phyloP scores from a whole-genome alignment of 1,140 invertebrate genomes.

The Micrasema longulum region DNA sequence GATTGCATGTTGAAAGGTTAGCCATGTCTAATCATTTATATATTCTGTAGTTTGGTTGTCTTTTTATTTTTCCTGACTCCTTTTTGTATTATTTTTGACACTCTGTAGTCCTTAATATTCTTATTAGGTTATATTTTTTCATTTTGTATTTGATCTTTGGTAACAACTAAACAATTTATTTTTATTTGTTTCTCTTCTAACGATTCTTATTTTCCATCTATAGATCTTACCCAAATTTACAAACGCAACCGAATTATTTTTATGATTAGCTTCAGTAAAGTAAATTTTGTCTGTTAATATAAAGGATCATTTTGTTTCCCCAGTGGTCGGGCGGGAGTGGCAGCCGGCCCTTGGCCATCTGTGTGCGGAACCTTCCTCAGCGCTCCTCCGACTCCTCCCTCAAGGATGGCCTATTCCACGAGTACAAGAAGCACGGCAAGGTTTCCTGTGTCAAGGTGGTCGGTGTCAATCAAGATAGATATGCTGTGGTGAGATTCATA shows the following conservation, averaged over 20 bases:
- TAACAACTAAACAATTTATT: conserved; percentile 4
- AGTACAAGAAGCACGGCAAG: conserved; percentile 98
- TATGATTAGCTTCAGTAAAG: conserved; percentile 28
- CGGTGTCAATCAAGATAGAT: conserved; percentile 83
- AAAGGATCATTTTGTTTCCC: conserved; percentile 27
- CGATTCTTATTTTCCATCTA: conserved; percentile 4
- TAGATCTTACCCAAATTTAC: not conserved
- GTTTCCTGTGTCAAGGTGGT: conserved; percentile 94
- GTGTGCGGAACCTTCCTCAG: conserved; percentile 89
- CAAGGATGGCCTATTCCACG: conserved; percentile 97
- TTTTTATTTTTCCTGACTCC: not conserved
- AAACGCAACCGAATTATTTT: conserved; percentile 8
- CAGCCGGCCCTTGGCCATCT: conserved; percentile 83
- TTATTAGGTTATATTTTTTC: conserved; percentile 15
- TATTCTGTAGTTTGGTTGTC: conserved; percentile 27
- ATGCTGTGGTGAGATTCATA: conserved; percentile 76
- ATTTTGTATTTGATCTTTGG: conserved; percentile 2
- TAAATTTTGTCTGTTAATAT: conserved; percentile 28
- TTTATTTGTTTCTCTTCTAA: not conserved
- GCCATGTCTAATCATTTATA: conserved; percentile 15
- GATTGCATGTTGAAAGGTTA: conserved; percentile 16
- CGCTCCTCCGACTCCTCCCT: conserved; percentile 92
- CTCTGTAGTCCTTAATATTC: conserved; percentile 17
- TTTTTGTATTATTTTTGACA: conserved; percentile 10
- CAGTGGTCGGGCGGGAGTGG: conserved; percentile 56